These are phyloP conservation scores for Anableps anableps DNA, from an alignment of 2,797 vertebrate species.

Conservation along the genomic window DNA sequence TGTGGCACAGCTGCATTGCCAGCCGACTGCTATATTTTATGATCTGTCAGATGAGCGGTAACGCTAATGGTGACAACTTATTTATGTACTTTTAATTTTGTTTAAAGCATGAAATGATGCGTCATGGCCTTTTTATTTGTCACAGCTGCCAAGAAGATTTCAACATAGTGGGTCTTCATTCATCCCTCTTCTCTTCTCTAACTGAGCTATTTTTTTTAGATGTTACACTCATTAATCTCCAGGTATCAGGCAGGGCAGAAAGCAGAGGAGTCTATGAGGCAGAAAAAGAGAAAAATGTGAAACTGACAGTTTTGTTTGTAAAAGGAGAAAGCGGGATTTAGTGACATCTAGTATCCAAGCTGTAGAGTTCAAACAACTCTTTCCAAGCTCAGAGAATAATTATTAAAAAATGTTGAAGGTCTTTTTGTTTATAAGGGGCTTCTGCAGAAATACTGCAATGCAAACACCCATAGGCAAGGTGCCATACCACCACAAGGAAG, in stretches of 20 bases:
- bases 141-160: slow-evolving; percentile 14
- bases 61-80: slow-evolving; percentile 17
- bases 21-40: neutral
- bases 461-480: neutral
- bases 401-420: neutral
- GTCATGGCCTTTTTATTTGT: neutral
- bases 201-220: neutral
- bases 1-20: slow-evolving; percentile 3
- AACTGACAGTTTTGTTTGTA: neutral
- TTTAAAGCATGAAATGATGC: slow-evolving; percentile 7
- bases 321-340: neutral
- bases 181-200: too few species aligned
- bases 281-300: neutral
- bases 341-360: neutral
- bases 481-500: neutral
- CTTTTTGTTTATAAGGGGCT: neutral
- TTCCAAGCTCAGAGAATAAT: neutral
- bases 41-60: slow-evolving; percentile 5
- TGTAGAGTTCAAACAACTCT: neutral
- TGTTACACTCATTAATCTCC: neutral
- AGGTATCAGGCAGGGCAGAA: neutral
- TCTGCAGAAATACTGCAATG: neutral
- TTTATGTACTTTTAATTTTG: slow-evolving; percentile 24
- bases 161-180: neutral
- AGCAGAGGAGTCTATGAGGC: neutral